phyloP scores from a whole-genome alignment of 2,113 vertebrate genomes.

The Plecturocebus donacophilus region DNA sequence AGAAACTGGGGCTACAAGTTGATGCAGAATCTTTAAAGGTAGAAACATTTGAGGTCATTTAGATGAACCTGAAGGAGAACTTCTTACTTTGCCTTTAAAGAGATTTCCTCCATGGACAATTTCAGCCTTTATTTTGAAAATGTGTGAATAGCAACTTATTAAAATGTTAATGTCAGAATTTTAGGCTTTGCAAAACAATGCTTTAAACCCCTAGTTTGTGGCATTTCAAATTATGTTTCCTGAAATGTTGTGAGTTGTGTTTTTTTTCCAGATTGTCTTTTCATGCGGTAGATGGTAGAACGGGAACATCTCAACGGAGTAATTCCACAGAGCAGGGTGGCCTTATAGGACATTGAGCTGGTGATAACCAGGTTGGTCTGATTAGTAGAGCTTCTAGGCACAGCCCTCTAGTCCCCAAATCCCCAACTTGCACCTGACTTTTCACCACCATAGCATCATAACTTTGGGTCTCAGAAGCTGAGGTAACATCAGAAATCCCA shows the following conservation, averaged over 20 bases:
- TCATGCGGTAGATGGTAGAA: not conserved
- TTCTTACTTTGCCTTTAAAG: not conserved
- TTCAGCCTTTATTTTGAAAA: slow-evolving; percentile 28
- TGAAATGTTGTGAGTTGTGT: not conserved
- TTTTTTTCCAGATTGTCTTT: not conserved
- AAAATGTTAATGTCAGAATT: slow-evolving; percentile 9
- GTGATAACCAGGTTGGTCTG: too few species aligned
- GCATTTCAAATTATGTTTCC: slow-evolving; percentile 19
- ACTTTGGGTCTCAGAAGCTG: not conserved
- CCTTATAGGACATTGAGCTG: not conserved
- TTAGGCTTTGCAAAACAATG: not conserved
- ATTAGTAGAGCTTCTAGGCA: not conserved
- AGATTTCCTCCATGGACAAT: not conserved
- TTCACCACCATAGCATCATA: not conserved
- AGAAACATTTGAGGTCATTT: not conserved
- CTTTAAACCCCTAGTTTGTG: not conserved
- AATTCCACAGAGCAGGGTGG: not conserved
- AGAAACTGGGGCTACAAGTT: too few species aligned
- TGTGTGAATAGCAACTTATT: not conserved
- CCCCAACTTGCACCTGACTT: not conserved
- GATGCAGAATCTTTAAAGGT: not conserved
- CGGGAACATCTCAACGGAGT: not conserved
- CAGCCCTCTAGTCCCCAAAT: not conserved
- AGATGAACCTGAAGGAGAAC: not conserved
- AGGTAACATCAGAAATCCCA: not conserved